Percentiles rank a stretch among this genome's conserved stretches.
Evolutionary conservation across 2,797 vertebrate species (phyloP).

Genomic region (Sebastes itinus): DNA sequence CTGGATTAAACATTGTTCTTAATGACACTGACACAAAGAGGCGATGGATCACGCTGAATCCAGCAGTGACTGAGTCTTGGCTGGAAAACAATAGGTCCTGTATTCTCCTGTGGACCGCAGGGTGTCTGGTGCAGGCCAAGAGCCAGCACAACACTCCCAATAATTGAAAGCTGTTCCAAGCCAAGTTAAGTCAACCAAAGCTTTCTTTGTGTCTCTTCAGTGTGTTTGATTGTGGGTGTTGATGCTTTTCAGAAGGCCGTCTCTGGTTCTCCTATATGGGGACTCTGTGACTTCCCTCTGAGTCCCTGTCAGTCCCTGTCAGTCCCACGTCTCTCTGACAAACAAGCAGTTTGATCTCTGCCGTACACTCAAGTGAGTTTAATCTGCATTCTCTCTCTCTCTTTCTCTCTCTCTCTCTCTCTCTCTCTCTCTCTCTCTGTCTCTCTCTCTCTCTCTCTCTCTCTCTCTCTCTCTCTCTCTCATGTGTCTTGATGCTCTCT

Average conservation of each 20-base stretch:
- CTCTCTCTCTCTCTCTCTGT: no score
- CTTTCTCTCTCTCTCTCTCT: no score
- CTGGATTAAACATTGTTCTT: not conserved
- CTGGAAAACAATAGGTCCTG: conserved; percentile 6
- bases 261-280: not conserved
- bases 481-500: not conserved
- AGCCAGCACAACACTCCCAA: conserved; percentile 16
- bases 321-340: not conserved
- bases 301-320: not conserved
- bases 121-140: conserved; percentile 1
- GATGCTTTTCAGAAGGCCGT: not conserved
- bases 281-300: conserved; percentile 12
- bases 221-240: conserved; percentile 10
- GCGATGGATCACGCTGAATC: not conserved
- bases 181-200: conserved; percentile 16
- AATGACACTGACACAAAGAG: conserved; percentile 3
- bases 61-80: conserved; percentile 7
- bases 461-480: not conserved
- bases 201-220: conserved; percentile 10
- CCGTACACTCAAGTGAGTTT: not conserved
- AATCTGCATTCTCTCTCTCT: not conserved
- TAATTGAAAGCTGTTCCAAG: conserved; percentile 31
- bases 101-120: not conserved
- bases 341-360: not conserved
- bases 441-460: no score